These are phyloP conservation scores for Ataeniobius toweri DNA, from an alignment of 2,797 vertebrate species.

Conservation along the genomic window DNA sequence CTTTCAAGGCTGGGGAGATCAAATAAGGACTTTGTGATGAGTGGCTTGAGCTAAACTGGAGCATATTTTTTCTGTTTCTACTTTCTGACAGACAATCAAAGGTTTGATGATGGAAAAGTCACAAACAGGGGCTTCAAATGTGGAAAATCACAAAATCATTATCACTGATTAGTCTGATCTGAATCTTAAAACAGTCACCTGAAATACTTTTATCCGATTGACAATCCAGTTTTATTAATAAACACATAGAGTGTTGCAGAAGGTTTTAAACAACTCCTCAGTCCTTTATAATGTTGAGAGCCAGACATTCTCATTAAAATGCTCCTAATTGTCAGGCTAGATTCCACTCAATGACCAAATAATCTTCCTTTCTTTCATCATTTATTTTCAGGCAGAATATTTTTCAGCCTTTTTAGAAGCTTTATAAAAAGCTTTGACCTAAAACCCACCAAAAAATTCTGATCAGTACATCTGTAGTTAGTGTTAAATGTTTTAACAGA, in stretches of 20 bases:
- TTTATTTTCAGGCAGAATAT: not conserved
- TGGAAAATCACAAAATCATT: not conserved
- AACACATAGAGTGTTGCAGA: not conserved
- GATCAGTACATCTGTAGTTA: not conserved
- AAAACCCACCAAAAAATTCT: not conserved
- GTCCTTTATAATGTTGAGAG: not conserved
- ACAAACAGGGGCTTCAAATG: not conserved
- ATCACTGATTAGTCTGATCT: not conserved
- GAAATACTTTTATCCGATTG: not conserved
- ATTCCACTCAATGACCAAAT: not conserved
- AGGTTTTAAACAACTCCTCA: not conserved
- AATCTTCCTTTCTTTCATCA: not conserved
- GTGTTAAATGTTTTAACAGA: not conserved
- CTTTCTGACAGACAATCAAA: not conserved
- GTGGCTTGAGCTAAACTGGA: not conserved
- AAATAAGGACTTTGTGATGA: not conserved
- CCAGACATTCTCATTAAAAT: not conserved
- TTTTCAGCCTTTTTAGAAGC: not conserved
- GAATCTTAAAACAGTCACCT: not conserved
- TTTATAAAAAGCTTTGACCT: not conserved
- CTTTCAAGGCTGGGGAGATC: not conserved
- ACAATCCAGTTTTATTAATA: not conserved
- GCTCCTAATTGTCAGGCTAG: not conserved
- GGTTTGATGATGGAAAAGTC: not conserved
- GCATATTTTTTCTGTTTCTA: not conserved